These are phyloP conservation scores for Oriolus oriolus DNA, from an alignment of 2,113 vertebrate genomes.

Conservation along the genomic window DNA sequence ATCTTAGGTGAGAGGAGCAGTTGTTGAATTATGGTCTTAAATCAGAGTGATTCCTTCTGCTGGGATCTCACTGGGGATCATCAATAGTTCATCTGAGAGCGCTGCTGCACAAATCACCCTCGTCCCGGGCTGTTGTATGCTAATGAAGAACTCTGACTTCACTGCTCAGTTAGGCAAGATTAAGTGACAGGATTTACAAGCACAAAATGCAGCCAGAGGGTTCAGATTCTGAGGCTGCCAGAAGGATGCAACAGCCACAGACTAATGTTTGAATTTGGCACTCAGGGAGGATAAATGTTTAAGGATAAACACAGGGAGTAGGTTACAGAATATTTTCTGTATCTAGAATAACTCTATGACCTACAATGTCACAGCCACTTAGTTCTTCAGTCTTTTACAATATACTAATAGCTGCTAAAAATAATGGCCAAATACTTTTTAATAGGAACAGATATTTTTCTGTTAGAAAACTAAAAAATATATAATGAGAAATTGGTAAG, in stretches of 20 bases:
- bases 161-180: not conserved
- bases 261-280: not conserved
- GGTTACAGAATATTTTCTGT: not conserved
- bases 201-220: not conserved
- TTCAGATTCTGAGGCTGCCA: not conserved
- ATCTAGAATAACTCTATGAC: not conserved
- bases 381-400: not conserved
- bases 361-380: not conserved
- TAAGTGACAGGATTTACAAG: not conserved
- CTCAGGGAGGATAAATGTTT: not conserved
- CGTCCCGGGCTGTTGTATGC: not conserved
- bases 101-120: not conserved
- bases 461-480: not conserved
- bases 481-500: not conserved
- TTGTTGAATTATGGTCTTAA: not conserved
- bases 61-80: conserved; percentile 4
- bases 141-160: not conserved
- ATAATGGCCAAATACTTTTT: not conserved
- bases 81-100: not conserved
- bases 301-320: not conserved
- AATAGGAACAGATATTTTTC: not conserved
- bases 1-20: not conserved
- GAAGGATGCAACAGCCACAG: not conserved
- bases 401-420: not conserved
- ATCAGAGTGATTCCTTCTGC: not conserved